A percentile compares a stretch with the other conserved stretches of the same genome.
These are phyloP conservation scores for Myotis pilosus DNA, from an alignment of 2,797 vertebrate species.

Conservation along the genomic window DNA sequence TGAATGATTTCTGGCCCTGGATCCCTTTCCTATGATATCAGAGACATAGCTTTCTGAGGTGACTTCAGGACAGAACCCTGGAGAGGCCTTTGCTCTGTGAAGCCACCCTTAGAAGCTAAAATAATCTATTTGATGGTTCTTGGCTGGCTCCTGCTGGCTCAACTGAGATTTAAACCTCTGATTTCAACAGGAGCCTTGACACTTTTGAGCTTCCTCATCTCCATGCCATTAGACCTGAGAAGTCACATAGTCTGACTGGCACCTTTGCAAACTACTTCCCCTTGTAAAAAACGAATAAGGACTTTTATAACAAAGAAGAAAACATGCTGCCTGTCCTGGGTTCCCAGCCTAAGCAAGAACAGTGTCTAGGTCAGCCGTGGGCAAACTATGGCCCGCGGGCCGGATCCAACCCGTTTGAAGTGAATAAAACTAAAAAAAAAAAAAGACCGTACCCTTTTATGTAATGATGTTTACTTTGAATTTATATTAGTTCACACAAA, in stretches of 20 bases:
- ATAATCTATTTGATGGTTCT: neutral
- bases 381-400: too few species aligned
- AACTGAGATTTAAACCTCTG: neutral
- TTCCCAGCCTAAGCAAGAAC: neutral
- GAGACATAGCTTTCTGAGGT: neutral
- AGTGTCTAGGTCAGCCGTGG: neutral
- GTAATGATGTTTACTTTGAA: too few species aligned
- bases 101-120: neutral
- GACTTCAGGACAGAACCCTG: conserved; percentile 1
- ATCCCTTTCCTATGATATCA: neutral
- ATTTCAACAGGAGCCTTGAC: neutral
- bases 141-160: neutral
- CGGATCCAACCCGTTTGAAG: too few species aligned
- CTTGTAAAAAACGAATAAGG: neutral
- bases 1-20: neutral
- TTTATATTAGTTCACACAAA: too few species aligned
- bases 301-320: neutral
- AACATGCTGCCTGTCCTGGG: neutral
- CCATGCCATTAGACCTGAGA: neutral
- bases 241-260: neutral
- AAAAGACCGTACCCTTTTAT: too few species aligned
- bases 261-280: neutral
- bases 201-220: neutral
- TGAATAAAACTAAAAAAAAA: too few species aligned
- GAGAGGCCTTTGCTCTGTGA: neutral